A percentile compares a stretch with the other conserved stretches of the same genome.
phyloP scores from a whole-genome alignment of 2,797 vertebrate genomes.

The Macropus fuliginosus region DNA sequence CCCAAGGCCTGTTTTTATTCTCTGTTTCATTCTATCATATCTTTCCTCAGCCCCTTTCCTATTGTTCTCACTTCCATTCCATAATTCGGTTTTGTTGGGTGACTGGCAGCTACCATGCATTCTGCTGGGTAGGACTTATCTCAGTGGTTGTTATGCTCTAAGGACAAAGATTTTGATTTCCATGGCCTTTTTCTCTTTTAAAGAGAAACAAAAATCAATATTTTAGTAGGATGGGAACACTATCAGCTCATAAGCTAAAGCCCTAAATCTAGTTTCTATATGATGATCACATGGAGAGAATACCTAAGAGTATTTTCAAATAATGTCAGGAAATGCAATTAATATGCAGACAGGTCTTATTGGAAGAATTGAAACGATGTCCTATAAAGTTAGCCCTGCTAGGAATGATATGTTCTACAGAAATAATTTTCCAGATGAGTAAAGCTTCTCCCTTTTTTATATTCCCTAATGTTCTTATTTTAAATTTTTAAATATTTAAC shows the following conservation, averaged over 20 bases:
- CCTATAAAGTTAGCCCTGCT: not conserved
- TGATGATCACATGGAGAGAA: not conserved
- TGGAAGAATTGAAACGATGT: not conserved
- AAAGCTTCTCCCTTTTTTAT: not conserved
- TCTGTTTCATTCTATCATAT: not conserved
- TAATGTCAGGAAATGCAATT: not conserved
- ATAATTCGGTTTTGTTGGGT: not conserved
- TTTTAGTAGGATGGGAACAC: not conserved
- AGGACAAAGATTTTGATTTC: conserved; percentile 1
- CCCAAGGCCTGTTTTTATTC: not conserved
- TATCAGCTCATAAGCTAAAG: not conserved
- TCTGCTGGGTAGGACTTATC: not conserved
- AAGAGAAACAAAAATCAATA: conserved; percentile 14
- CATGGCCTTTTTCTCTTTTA: not conserved
- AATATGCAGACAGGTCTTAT: not conserved
- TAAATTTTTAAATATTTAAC: conserved; percentile 10
- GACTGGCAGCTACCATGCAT: not conserved
- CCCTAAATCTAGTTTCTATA: not conserved
- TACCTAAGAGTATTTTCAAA: not conserved
- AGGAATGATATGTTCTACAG: not conserved
- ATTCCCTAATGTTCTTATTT: not conserved
- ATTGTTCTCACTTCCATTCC: not conserved
- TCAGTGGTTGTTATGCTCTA: not conserved
- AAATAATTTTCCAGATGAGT: not conserved
- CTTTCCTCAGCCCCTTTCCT: not conserved